Evolutionary conservation across 2,888 invertebrate genomes (phyloP).

Genomic region (Rosalia funebris): DNA sequence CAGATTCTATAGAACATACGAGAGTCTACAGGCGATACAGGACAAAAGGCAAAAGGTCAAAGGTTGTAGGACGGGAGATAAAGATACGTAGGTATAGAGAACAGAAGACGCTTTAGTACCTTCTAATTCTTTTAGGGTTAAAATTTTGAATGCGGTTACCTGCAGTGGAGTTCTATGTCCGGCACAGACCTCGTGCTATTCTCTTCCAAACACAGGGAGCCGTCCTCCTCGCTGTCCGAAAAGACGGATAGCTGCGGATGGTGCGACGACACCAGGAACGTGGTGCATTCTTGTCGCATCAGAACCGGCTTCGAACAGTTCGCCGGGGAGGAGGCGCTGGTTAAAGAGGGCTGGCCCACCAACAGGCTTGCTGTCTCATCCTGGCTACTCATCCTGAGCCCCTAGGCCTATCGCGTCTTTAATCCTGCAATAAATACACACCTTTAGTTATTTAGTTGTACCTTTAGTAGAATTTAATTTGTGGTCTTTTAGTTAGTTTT

Average conservation of each 20-base stretch:
- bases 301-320: conserved; percentile 79
- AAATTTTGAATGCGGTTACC: conserved; percentile 54
- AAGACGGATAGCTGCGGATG: conserved; percentile 76
- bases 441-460: too few relatives aligned
- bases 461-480: too few relatives aligned
- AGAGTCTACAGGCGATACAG: too few relatives aligned
- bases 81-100: too few relatives aligned
- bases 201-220: conserved; percentile 73
- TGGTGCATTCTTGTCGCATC: conserved; percentile 88
- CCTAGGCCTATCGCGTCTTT: conserved; percentile 41
- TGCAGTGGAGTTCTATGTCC: conserved; percentile 83
- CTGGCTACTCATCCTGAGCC: conserved; percentile 69
- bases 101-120: background rate
- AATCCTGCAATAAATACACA: conserved; percentile 33
- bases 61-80: too few relatives aligned
- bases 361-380: conserved; percentile 86
- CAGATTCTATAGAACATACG: too few relatives aligned
- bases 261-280: conserved; percentile 75
- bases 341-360: conserved; percentile 72
- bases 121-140: too few relatives aligned
- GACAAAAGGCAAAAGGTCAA: too few relatives aligned
- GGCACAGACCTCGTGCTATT: conserved; percentile 81
- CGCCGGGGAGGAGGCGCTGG: conserved; percentile 65
- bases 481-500: too few relatives aligned
- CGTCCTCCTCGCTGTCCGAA: conserved; percentile 83